A percentile compares a stretch with the other conserved stretches of the same genome.
These are phyloP conservation scores for Australoheros scitulus DNA, from an alignment of 2,113 vertebrate species.

Conservation along the genomic window DNA sequence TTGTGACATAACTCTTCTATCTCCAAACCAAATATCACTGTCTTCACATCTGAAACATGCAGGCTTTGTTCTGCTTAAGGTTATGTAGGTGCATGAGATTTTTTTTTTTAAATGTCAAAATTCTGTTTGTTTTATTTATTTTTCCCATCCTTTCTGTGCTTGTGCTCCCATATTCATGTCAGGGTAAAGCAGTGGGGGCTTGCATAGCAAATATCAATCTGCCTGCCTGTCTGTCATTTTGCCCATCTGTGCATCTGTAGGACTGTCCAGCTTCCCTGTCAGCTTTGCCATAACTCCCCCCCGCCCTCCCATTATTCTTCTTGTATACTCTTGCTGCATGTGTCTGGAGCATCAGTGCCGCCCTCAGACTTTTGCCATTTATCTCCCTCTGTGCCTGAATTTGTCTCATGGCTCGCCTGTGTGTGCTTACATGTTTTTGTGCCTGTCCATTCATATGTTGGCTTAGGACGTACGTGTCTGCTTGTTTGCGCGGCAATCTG, in stretches of 20 bases:
- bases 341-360: slow-evolving; percentile 48
- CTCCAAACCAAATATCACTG: slow-evolving; percentile 63
- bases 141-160: not conserved
- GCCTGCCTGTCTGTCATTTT: slow-evolving; percentile 33
- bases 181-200: slow-evolving; percentile 20
- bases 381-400: slow-evolving; percentile 28
- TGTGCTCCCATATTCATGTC: slow-evolving; percentile 43
- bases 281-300: slow-evolving; percentile 15
- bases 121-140: slow-evolving; percentile 53
- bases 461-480: slow-evolving; percentile 25
- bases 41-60: slow-evolving; percentile 32
- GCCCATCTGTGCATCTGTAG: slow-evolving; percentile 44
- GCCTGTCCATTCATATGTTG: slow-evolving; percentile 27
- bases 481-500: slow-evolving; percentile 48
- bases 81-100: slow-evolving; percentile 34
- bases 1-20: slow-evolving; percentile 46
- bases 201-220: slow-evolving; percentile 40
- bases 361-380: slow-evolving; percentile 39
- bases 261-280: slow-evolving; percentile 40
- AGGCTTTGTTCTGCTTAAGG: slow-evolving; percentile 48
- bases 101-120: slow-evolving; percentile 57
- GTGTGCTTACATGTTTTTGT: slow-evolving; percentile 25
- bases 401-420: slow-evolving; percentile 7
- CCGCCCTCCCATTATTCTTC: slow-evolving; percentile 29
- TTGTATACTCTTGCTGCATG: slow-evolving; percentile 46